A percentile compares a stretch with the other conserved stretches of the same genome.
Evolutionary conservation across 2,113 vertebrate species (phyloP).

Genomic region (Myiagra hebetior): DNA sequence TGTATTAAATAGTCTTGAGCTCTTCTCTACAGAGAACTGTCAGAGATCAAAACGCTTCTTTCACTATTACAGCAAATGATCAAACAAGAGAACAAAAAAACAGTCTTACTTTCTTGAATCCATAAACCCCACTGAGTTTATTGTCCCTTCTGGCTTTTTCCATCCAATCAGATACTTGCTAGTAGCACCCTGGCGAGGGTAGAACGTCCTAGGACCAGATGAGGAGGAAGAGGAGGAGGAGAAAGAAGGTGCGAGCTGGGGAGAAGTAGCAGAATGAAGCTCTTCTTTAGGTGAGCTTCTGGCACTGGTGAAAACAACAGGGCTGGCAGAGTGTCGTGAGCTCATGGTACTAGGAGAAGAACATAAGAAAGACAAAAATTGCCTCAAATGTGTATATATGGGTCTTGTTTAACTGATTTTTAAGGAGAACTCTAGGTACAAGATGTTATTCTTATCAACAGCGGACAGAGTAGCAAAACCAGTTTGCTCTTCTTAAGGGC

Average conservation of each 20-base stretch:
- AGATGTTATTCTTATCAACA: background rate
- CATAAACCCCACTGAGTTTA: conserved; percentile 98
- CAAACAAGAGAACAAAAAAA: conserved; percentile 22
- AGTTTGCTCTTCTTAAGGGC: background rate
- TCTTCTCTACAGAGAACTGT: background rate
- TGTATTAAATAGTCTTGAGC: background rate
- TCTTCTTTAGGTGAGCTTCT: conserved; percentile 93
- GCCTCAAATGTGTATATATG: background rate
- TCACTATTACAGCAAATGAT: background rate
- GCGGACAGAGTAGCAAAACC: background rate
- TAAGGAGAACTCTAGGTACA: background rate
- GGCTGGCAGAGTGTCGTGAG: conserved; percentile 87
- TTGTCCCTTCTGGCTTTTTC: conserved; percentile 98
- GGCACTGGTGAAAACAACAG: conserved; percentile 80
- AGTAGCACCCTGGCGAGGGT: conserved; percentile 96
- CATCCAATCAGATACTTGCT: conserved; percentile 99
- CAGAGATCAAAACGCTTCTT: background rate
- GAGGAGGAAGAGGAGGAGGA: conserved; percentile 90
- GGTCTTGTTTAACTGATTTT: background rate
- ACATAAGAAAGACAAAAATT: conserved; percentile 47
- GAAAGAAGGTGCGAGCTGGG: conserved; percentile 77
- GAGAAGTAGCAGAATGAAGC: conserved; percentile 82
- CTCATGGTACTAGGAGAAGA: conserved; percentile 77
- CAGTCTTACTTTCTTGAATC: conserved; percentile 94
- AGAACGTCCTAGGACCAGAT: conserved; percentile 94